phyloP scores from a whole-genome alignment of 2,888 invertebrate genomes.

The Clitarchus hookeri region DNA sequence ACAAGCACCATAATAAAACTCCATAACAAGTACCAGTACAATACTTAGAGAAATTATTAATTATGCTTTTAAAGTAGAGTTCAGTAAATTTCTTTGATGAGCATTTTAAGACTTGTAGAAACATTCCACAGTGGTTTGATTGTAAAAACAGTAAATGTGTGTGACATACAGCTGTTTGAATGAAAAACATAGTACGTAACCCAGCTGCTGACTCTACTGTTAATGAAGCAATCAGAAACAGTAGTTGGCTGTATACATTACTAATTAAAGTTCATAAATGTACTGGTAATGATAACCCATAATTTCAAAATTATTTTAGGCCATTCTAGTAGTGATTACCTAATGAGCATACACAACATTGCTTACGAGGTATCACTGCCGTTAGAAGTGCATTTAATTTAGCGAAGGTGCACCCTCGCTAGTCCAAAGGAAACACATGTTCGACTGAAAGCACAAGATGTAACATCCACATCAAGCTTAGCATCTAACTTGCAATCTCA shows the following conservation, averaged over 20 bases:
- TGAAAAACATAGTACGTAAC: neutral
- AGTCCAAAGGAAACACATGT: neutral
- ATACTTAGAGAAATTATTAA: neutral
- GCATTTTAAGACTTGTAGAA: neutral
- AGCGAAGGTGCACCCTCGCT: neutral
- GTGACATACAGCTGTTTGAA: neutral
- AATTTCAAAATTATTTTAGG: neutral
- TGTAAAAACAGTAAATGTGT: neutral
- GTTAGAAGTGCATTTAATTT: neutral
- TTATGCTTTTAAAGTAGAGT: neutral
- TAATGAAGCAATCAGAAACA: neutral
- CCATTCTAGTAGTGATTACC: neutral
- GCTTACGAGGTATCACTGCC: neutral
- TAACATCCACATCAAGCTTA: constrained; percentile 3
- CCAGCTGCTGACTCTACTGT: neutral
- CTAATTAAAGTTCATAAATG: neutral
- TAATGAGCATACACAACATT: neutral
- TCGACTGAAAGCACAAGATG: neutral
- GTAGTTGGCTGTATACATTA: neutral
- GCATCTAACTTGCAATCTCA: neutral
- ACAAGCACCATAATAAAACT: neutral
- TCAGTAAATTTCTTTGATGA: neutral
- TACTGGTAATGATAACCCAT: neutral
- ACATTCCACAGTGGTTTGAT: neutral
- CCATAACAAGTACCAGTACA: neutral